Percentiles rank a stretch among this genome's conserved stretches.
Evolutionary conservation across 2,797 vertebrate species (phyloP).

Genomic region (Microctenopoma lineatum): DNA sequence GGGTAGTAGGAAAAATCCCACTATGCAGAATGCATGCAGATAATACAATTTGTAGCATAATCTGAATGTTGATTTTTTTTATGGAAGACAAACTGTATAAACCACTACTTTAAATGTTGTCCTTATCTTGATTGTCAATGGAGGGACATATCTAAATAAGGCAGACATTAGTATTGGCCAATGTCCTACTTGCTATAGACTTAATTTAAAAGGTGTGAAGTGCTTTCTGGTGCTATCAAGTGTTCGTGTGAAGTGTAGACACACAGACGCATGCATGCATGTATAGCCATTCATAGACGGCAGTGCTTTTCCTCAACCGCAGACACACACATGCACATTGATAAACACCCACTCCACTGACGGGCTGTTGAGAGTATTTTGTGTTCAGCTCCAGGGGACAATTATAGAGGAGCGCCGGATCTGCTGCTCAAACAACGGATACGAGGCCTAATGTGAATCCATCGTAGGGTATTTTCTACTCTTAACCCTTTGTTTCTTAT

Average conservation of each 20-base stretch:
- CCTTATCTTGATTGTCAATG: conserved; percentile 31
- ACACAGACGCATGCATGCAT: conserved; percentile 24
- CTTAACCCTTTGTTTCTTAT: conserved; percentile 70
- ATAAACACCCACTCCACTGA: conserved; percentile 41
- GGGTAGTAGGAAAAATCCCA: not conserved
- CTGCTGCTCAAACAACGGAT: conserved; percentile 52
- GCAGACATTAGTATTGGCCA: conserved; percentile 29
- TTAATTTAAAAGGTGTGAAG: conserved; percentile 44
- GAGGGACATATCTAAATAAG: conserved; percentile 18
- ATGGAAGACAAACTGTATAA: conserved; percentile 7
- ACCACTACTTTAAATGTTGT: conserved; percentile 16
- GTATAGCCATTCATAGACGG: not conserved
- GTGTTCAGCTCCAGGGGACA: conserved; percentile 47
- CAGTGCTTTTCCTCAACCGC: conserved; percentile 1
- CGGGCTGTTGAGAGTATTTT: conserved; percentile 35
- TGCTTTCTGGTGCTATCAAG: conserved; percentile 50
- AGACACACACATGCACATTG: conserved; percentile 14
- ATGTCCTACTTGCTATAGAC: conserved; percentile 10
- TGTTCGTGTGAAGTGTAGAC: conserved; percentile 14
- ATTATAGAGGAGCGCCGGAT: conserved; percentile 68
- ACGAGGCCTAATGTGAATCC: conserved; percentile 58
- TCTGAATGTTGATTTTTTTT: not conserved
- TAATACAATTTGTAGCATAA: too few species aligned
- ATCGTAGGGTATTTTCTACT: conserved; percentile 60
- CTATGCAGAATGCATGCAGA: too few species aligned